These are phyloP conservation scores for Hucho hucho DNA, from an alignment of 2,113 vertebrate species.

Conservation along the genomic window DNA sequence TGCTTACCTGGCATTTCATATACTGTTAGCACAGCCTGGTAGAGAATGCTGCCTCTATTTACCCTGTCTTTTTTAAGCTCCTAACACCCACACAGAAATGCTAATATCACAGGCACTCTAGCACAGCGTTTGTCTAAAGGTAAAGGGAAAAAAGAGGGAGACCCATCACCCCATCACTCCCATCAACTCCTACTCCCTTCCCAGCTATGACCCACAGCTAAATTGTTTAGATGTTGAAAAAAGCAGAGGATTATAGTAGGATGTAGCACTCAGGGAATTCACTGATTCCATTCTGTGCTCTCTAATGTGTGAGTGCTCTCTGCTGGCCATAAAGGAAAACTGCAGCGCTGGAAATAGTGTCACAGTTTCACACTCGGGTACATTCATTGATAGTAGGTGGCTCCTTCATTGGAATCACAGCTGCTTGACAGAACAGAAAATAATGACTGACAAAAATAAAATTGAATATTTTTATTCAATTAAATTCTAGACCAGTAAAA, in stretches of 20 bases:
- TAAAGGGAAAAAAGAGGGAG: conserved; percentile 60
- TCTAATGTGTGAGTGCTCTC: conserved; percentile 83
- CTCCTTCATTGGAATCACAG: not conserved
- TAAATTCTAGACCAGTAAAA: not conserved
- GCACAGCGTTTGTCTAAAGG: conserved; percentile 73
- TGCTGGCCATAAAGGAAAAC: conserved; percentile 73
- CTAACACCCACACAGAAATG: conserved; percentile 76
- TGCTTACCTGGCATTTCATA: conserved; percentile 64
- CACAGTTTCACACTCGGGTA: not conserved
- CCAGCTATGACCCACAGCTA: conserved; percentile 71
- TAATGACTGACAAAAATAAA: not conserved
- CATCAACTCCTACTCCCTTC: conserved; percentile 80
- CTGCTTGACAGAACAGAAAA: not conserved
- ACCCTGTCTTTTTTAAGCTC: conserved; percentile 67
- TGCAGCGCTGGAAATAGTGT: conserved; percentile 31
- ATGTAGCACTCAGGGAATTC: conserved; percentile 60
- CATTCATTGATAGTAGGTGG: not conserved
- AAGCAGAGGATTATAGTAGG: conserved; percentile 67
- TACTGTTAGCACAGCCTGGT: conserved; percentile 36
- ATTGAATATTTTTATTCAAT: too few species aligned
- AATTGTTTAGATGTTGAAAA: conserved; percentile 73
- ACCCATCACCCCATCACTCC: conserved; percentile 77
- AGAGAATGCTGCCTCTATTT: conserved; percentile 73
- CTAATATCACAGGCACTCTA: conserved; percentile 78
- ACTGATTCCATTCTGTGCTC: conserved; percentile 31